Percentiles rank a stretch among this genome's conserved stretches.
Evolutionary conservation across 2,797 vertebrate genomes (phyloP).

Genomic region (Pseudochirops corinnae): DNA sequence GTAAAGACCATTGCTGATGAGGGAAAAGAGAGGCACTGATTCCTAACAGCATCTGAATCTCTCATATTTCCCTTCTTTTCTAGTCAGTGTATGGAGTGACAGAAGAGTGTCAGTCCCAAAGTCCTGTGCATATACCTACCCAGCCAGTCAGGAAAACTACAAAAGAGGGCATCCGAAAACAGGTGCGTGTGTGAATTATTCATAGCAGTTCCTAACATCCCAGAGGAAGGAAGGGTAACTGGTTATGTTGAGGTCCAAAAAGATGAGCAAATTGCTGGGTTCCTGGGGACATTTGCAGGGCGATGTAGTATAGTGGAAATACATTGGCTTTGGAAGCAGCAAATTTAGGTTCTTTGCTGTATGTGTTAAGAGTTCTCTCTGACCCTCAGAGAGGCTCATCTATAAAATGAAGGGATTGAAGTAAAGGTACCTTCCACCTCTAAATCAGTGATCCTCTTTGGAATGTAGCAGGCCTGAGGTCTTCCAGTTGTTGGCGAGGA

Average conservation of each 20-base stretch:
- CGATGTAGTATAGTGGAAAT: background rate
- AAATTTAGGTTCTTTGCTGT: background rate
- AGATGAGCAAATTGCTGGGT: background rate
- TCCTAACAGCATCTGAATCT: background rate
- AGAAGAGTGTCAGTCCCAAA: constrained; percentile 93
- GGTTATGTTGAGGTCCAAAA: background rate
- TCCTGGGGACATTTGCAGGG: background rate
- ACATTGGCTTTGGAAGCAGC: background rate
- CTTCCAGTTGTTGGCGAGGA: background rate
- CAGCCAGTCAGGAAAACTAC: constrained; percentile 92
- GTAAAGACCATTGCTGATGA: background rate
- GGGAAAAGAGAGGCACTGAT: background rate
- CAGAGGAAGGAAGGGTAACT: background rate
- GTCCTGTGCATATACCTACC: constrained; percentile 91
- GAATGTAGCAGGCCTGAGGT: background rate
- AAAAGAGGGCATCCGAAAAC: constrained; percentile 94
- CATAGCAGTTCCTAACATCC: background rate
- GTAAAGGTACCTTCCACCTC: background rate
- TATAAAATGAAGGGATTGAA: background rate
- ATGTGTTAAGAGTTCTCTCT: background rate
- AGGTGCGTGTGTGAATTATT: constrained; percentile 83
- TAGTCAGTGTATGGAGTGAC: constrained; percentile 95
- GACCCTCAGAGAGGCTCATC: background rate
- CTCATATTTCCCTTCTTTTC: constrained; percentile 51
- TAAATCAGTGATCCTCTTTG: background rate